phyloP scores from a whole-genome alignment of 2,888 invertebrate species.

The Drosophila anceps region DNA sequence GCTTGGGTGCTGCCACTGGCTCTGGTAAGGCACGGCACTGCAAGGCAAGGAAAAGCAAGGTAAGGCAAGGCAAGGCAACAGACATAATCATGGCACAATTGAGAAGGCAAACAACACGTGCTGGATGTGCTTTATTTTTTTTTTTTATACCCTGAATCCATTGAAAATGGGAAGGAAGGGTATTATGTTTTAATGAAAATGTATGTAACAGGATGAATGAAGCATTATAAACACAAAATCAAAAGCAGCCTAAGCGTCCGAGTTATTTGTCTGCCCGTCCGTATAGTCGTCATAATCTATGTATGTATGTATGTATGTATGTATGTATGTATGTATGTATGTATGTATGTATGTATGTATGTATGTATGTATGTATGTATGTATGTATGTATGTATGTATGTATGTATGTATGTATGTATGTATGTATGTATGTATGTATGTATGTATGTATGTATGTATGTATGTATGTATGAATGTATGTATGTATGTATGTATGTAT shows the following conservation, averaged over 20 bases:
- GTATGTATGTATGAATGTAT: too few species aligned
- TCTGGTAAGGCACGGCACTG: not conserved
- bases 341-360: not conserved
- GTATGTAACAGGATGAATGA: not conserved
- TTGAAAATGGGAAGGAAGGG: not conserved
- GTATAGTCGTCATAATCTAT: not conserved
- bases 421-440: not conserved
- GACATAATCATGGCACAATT: constrained; percentile 71
- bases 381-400: not conserved
- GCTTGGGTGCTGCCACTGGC: constrained; percentile 15
- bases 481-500: not conserved
- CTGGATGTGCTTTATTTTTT: constrained; percentile 38
- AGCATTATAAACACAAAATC: not conserved
- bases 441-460: not conserved
- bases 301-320: not conserved
- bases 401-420: too few species aligned
- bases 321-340: too few species aligned
- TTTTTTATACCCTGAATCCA: constrained; percentile 1
- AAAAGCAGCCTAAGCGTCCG: not conserved
- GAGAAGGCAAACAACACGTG: constrained; percentile 76
- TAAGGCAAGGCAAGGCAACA: constrained; percentile 11
- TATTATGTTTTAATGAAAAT: not conserved
- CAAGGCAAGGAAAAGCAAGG: not conserved
- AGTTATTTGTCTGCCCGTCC: not conserved
- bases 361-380: not conserved